Conservation (phyloP, 1,140 invertebrate genomes). For the Grapholita molesta region DNA sequence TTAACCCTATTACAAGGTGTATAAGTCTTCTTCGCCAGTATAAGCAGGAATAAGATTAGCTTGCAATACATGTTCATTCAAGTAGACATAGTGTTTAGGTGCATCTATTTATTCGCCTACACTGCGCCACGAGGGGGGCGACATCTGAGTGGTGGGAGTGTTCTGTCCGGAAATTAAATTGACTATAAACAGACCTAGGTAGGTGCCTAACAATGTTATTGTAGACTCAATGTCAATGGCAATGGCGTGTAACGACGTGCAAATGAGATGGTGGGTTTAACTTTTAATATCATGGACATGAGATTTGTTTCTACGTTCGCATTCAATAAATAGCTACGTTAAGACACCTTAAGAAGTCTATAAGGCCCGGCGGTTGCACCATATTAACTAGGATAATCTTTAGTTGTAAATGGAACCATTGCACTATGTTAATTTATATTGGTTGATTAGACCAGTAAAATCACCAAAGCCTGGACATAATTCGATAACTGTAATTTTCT, state of each 20-base stretch:
- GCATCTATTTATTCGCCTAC: neutral
- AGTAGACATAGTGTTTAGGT: neutral
- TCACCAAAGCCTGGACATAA: too few relatives aligned
- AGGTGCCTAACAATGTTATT: slow-evolving; percentile 20
- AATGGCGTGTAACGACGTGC: neutral
- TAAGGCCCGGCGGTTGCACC: too few relatives aligned
- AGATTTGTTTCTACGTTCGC: neutral
- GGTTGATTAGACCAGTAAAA: too few relatives aligned
- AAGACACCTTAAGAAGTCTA: too few relatives aligned
- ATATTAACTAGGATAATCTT: too few relatives aligned
- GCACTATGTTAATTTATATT: too few relatives aligned
- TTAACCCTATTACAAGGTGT: slow-evolving; percentile 10
- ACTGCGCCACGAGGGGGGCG: neutral
- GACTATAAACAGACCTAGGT: slow-evolving; percentile 19
- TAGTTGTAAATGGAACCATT: too few relatives aligned
- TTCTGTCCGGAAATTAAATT: slow-evolving; percentile 43
- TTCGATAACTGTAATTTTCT: too few relatives aligned
- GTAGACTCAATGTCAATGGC: slow-evolving; percentile 35
- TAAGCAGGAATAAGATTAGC: slow-evolving; percentile 15
- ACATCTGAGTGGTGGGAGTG: slow-evolving; percentile 29
- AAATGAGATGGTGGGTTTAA: too few relatives aligned
- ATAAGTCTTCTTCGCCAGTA: slow-evolving; percentile 11
- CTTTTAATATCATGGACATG: neutral
- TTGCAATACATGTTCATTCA: neutral
- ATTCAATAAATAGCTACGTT: too few relatives aligned